Percentiles rank a stretch among this genome's conserved stretches.
Evolutionary conservation across 1,140 invertebrate genomes (phyloP).

Genomic region (Apis cerana): DNA sequence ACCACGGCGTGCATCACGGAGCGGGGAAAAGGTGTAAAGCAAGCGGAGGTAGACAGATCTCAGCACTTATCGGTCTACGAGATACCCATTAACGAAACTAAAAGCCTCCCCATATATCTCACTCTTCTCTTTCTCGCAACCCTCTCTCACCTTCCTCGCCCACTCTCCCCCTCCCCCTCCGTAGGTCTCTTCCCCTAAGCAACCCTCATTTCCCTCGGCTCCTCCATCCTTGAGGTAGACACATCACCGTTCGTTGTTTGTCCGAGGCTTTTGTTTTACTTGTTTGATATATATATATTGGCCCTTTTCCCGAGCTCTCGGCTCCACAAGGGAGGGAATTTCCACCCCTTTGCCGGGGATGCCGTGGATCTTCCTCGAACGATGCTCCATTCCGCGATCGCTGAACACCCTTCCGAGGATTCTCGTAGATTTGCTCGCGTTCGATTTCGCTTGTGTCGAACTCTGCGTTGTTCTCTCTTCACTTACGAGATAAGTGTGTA

Average conservation of each 20-base stretch:
- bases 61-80: constrained; percentile 80
- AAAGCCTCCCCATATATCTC: constrained; percentile 80
- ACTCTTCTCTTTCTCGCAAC: constrained; percentile 68
- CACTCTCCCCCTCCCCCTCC: constrained; percentile 39
- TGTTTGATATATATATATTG: constrained; percentile 76
- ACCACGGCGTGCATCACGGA: constrained; percentile 47
- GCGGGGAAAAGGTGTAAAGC: constrained; percentile 77
- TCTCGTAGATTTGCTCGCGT: constrained; percentile 15
- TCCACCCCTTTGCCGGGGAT: constrained; percentile 36
- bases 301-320: constrained; percentile 48
- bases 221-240: constrained; percentile 75
- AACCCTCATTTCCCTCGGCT: constrained; percentile 66
- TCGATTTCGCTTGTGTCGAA: constrained; percentile 12
- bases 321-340: constrained; percentile 36
- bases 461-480: neutral
- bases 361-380: constrained; percentile 31
- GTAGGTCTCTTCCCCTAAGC: constrained; percentile 57
- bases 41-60: constrained; percentile 79
- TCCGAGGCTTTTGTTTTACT: constrained; percentile 78
- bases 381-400: constrained; percentile 7
- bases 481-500: neutral
- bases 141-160: constrained; percentile 55
- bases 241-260: constrained; percentile 78
- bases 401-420: constrained; percentile 5
- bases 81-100: constrained; percentile 81